Conservation (phyloP, 2,797 vertebrate species). For the Choloepus didactylus region DNA sequence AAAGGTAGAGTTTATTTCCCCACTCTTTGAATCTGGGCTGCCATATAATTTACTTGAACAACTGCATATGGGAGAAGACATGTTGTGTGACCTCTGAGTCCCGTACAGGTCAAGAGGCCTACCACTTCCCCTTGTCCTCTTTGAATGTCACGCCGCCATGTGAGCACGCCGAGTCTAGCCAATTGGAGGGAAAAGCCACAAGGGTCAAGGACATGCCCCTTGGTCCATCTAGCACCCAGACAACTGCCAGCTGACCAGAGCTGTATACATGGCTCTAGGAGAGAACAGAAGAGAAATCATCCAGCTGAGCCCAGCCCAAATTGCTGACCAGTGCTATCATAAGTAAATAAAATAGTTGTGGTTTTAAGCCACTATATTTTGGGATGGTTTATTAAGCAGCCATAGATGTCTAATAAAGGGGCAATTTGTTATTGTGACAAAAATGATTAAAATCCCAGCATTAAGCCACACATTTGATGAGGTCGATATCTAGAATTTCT, state of each 20-base stretch:
- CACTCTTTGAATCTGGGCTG: background rate
- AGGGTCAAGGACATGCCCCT: background rate
- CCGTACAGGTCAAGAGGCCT: background rate
- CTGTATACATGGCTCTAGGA: background rate
- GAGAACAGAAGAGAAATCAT: background rate
- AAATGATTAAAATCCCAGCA: background rate
- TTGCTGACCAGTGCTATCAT: background rate
- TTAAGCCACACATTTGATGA: background rate
- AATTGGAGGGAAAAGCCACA: background rate
- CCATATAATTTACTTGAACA: background rate
- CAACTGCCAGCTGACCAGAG: background rate
- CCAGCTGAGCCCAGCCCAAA: background rate
- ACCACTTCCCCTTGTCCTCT: background rate
- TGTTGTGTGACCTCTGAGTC: background rate
- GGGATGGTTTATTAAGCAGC: background rate
- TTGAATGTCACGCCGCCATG: background rate
- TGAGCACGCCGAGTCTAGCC: background rate
- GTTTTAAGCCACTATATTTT: background rate
- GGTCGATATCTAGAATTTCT: background rate
- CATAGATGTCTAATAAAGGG: background rate
- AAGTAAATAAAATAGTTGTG: background rate
- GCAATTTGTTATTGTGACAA: background rate
- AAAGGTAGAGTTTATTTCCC: background rate
- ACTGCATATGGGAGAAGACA: background rate
- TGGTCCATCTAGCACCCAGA: background rate